Conservation (phyloP, 2,113 vertebrate genomes). For the Hippocampus barbouri region DNA sequence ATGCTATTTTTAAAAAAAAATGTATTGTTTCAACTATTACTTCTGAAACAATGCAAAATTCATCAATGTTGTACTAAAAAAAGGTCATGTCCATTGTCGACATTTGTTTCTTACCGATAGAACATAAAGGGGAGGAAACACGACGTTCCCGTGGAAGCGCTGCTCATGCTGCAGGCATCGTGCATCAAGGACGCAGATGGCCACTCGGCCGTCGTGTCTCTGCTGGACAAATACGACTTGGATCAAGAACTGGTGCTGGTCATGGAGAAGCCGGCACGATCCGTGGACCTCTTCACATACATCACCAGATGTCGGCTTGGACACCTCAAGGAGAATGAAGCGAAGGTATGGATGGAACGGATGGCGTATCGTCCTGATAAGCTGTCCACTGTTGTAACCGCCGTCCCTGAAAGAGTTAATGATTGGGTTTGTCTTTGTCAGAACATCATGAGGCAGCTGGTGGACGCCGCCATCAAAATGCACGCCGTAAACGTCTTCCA, state of each 20-base stretch:
- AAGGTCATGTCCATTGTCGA: no score
- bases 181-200: slow-evolving; percentile 3
- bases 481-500: slow-evolving; percentile 10
- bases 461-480: slow-evolving; percentile 9
- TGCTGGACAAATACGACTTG: slow-evolving; percentile 1
- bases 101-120: neutral
- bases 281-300: slow-evolving; percentile 4
- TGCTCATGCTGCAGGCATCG: slow-evolving; percentile 9
- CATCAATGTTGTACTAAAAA: no score
- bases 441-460: slow-evolving; percentile 10
- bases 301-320: slow-evolving; percentile 1
- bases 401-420: no score
- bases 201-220: slow-evolving; percentile 3
- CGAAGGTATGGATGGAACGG: neutral
- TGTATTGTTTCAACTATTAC: no score
- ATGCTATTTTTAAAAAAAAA: no score
- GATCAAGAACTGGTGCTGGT: slow-evolving; percentile 6
- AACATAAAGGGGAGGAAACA: slow-evolving; percentile 6
- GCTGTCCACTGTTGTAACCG: no score
- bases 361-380: neutral
- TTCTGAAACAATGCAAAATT: no score
- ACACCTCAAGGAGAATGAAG: slow-evolving; percentile 5
- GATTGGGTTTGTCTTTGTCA: neutral
- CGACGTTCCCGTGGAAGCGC: slow-evolving; percentile 1
- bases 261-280: slow-evolving; percentile 6